Conservation (phyloP, 2,797 vertebrate species). For the Falco berigora region DNA sequence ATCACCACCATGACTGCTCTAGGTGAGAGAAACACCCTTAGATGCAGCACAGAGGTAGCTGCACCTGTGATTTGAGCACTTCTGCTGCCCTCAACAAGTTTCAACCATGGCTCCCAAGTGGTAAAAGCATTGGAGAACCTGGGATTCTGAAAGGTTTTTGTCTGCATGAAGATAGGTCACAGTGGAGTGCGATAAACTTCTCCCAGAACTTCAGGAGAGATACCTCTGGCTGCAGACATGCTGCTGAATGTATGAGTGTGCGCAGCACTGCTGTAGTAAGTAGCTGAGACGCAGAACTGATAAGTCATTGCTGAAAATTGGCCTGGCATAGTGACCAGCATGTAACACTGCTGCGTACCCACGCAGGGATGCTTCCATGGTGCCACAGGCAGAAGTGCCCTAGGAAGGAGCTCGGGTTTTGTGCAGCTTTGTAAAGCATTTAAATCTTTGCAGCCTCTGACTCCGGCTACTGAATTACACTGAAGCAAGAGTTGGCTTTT, state of each 20-base stretch:
- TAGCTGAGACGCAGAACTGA: background rate
- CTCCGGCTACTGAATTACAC: background rate
- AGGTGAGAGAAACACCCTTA: background rate
- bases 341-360: too few species aligned
- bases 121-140: background rate
- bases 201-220: background rate
- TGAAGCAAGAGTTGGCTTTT: background rate
- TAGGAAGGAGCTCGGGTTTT: background rate
- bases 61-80: background rate
- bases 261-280: background rate
- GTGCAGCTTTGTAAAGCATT: background rate
- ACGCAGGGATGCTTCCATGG: fast-evolving
- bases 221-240: background rate
- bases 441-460: background rate
- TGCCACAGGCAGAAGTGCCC: background rate
- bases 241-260: background rate
- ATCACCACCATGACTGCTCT: background rate
- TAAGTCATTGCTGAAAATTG: background rate
- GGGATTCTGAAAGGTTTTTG: background rate
- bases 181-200: background rate
- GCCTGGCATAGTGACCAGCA: background rate
- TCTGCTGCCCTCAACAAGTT: background rate
- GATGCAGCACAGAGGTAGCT: background rate
- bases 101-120: fast-evolving
- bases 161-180: background rate